Base-by-base conservation (phyloP, 1,140 invertebrate genomes). In the Tetranychus urticae region DNA sequence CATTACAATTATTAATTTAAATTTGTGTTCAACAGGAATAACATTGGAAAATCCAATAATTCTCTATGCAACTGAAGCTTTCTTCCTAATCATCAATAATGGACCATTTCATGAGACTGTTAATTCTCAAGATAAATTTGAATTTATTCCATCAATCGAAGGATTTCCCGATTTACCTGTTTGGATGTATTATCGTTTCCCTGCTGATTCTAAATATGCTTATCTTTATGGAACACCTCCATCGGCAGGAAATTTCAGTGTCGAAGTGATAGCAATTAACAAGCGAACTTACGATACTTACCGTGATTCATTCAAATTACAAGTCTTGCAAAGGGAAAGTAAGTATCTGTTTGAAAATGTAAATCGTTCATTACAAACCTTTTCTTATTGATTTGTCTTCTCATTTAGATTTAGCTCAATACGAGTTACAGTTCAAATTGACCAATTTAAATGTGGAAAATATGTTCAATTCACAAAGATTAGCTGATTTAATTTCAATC, bases 371-470 rank as follows among this genome's bases (percentile, higher is more conserved):
- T 55, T 31, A 8, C 1, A 36, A 39, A 54, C 50, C 46, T 47
- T 2, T 52, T 60, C 60, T 7, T 6, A 33, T n/a, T 31, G 10
- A 42, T 42, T 42, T 42, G 5, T 42, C 39, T 23, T 23, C 23
- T 23, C 23, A 23, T 62, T 5, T 37, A 61, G 59, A 64, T n/a
- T 52, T 23, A n/a, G 63, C 36, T 6, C 62, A 59, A 56, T 59
- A 54, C 37, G 47, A 64, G 55, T 42, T 60, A 2, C 35, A 64
- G 81, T 83, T 0, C 66, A 90, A 90, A 71, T 85, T 92, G 50
- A 82, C 87, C 68, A 90, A 90, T 71, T 71, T 89, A 7, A 88
- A 91, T 67, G 80, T 87, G 1, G 83, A 85, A 65, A 84, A 89
- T 67, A 76, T 87, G 70, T 81, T 87, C 63, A 79, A 83, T 69